Percentiles rank a stretch among this genome's conserved stretches.
These are phyloP conservation scores for Ruditapes philippinarum DNA, from an alignment of 1,140 invertebrate species.

Conservation along the genomic window DNA sequence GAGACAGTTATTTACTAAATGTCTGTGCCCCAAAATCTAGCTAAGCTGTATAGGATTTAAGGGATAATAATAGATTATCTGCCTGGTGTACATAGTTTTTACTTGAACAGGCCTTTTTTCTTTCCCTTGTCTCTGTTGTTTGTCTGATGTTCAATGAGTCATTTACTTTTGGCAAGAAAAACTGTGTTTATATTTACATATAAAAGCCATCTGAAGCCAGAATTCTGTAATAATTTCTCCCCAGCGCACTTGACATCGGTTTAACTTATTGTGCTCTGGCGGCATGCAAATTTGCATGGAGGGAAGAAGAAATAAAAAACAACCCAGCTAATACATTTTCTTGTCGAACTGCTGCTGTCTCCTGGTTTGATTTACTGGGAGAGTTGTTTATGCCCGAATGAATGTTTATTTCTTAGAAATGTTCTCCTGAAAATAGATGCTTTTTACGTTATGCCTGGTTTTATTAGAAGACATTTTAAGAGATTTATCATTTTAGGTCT, in stretches of 20 bases:
- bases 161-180: background rate
- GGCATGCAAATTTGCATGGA: constrained; percentile 13
- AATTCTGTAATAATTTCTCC: background rate
- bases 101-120: background rate
- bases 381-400: background rate
- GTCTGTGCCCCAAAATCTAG: background rate
- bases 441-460: background rate
- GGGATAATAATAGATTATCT: background rate
- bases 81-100: background rate
- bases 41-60: background rate
- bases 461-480: background rate
- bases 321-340: constrained; percentile 5
- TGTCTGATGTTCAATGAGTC: background rate
- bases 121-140: background rate
- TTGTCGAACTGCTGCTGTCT: background rate
- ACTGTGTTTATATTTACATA: constrained; percentile 17
- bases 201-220: background rate
- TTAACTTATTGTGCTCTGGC: background rate
- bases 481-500: no score
- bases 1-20: background rate
- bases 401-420: constrained; percentile 5
- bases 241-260: background rate
- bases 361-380: background rate
- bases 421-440: background rate
- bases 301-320: no score